Evolutionary conservation across 1,140 invertebrate species (phyloP), one percentile per base, ranked within the genome.

Genomic region (Ceratina calcarata): DNA sequence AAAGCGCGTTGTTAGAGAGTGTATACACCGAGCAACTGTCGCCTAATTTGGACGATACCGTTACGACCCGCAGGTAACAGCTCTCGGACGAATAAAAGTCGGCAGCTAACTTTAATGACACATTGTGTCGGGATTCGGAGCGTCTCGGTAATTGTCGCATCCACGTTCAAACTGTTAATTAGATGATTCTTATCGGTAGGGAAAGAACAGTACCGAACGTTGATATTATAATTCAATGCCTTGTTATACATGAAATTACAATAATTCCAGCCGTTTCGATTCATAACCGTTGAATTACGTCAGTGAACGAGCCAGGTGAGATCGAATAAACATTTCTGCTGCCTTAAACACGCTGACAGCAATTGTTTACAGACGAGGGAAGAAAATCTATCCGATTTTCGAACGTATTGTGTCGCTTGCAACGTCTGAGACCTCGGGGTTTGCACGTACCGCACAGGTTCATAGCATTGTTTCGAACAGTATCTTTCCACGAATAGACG

Each of bases 401-500:
- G 58, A 77, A 32, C 20, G 53, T 45, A 22, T 58, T 16, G 10
- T 4, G 12, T 24, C 16, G 67, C 7, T 55, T 32, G 12, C 3
- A 16, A 18, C 12, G n/a, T 24, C 22, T 2, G 13, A n/a, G 55
- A 68, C 62, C 57, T 65, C 16, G 12, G 22, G 76, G 78, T 83
- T 86, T 78, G 71, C 84, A 83, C 84, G 84, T 81, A 86, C 45
- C 78, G 37, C 79, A 70, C 66, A 53, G 53, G 78, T 65, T 73
- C 37, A 53, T 77, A 62, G 78, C 51, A 87, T 87, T 87, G 86
- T 87, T 86, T 70, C 66, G 57, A 73, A 32, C 71, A 20, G 82
- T 67, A 86, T 87, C 82, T 87, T 87, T 87, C 85, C 85, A 85
- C 80, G 86, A 83, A 83, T 85, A 85, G 83, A 85, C 72, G 82